Conservation (phyloP, 1,140 invertebrate genomes). For the Apis laboriosa region DNA sequence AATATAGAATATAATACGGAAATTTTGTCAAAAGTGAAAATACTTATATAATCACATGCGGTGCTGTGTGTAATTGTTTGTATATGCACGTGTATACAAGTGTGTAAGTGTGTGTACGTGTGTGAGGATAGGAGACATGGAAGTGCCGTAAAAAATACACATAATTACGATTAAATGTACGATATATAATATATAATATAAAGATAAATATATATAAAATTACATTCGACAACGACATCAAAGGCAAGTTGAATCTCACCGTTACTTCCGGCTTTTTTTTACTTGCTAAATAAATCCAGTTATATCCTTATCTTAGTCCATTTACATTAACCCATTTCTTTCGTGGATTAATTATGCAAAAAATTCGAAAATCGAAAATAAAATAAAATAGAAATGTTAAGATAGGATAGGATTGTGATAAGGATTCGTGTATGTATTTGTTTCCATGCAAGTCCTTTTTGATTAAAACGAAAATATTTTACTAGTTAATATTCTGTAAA, state of each 20-base stretch:
- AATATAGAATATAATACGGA: background rate
- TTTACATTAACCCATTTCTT: slow-evolving; percentile 25
- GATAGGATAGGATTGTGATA: background rate
- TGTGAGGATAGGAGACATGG: slow-evolving; percentile 78
- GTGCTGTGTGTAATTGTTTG: slow-evolving; percentile 71
- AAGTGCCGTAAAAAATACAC: slow-evolving; percentile 75
- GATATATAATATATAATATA: slow-evolving; percentile 54
- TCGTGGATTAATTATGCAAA: background rate
- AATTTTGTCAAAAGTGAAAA: background rate
- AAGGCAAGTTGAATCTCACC: slow-evolving; percentile 62
- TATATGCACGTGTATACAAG: slow-evolving; percentile 18
- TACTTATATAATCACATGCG: slow-evolving; percentile 65
- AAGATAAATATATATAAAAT: slow-evolving; percentile 25
- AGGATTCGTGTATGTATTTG: background rate
- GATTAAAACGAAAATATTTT: background rate
- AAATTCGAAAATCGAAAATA: background rate
- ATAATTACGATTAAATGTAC: slow-evolving; percentile 57
- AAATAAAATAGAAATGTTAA: background rate
- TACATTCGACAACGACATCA: slow-evolving; percentile 67
- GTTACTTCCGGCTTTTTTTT: slow-evolving; percentile 19
- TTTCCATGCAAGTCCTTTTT: background rate
- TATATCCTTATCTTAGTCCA: background rate
- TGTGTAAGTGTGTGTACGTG: background rate
- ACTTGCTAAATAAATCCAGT: slow-evolving; percentile 42
- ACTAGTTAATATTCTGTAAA: background rate